Evolutionary conservation across 2,797 vertebrate species (phyloP), one percentile per base, ranked within the genome.

Genomic region (Rhynchonycteris naso): DNA sequence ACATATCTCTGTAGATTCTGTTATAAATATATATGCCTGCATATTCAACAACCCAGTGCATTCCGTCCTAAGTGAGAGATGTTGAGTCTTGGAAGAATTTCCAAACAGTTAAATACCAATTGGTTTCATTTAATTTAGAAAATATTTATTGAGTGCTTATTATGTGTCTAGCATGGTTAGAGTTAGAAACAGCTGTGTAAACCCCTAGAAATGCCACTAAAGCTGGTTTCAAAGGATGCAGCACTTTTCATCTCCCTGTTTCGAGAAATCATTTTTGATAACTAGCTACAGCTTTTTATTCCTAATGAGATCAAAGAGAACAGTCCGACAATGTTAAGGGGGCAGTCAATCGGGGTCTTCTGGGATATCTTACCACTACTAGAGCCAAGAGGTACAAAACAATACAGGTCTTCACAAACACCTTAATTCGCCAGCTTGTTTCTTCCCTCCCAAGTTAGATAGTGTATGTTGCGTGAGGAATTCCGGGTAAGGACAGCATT

Each of bases 61-160:
- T 33, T 52, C 82, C 88, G 69, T 1, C 35, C 21, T 28, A 72
- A 86, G 86, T 33, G 61, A 92, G 88, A 94, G 85, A 66, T 7
- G 15, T 2, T 12, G n/a, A 30, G 28, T 80, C 75, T 92, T 66
- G n/a, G 56, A 88, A 94, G 95, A 74, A 92, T 92, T 92, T 91
- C 52, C 82, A 50, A 43, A 58, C 35, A 83, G 92, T 82, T 92
- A 63, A 71, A 35, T 93, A 92, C 88, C 85, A 76, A 47, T 83
- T 80, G 81, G 85, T 80, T 79, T 94, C n/a, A 82, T 69, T 95
- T 90, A 94, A 88, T 83, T 88, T 74, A 86, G 59, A 92, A 94
- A 90, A 58, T 75, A 86, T 43, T 83, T 79, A 92, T 38, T 76
- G 43, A 81, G 56, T 74, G 38, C 16, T 95, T 90, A 58, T 68